Evolutionary conservation across 2,113 vertebrate species (phyloP), one percentile per base, ranked within the genome.

Genomic region (Jaculus jaculus): DNA sequence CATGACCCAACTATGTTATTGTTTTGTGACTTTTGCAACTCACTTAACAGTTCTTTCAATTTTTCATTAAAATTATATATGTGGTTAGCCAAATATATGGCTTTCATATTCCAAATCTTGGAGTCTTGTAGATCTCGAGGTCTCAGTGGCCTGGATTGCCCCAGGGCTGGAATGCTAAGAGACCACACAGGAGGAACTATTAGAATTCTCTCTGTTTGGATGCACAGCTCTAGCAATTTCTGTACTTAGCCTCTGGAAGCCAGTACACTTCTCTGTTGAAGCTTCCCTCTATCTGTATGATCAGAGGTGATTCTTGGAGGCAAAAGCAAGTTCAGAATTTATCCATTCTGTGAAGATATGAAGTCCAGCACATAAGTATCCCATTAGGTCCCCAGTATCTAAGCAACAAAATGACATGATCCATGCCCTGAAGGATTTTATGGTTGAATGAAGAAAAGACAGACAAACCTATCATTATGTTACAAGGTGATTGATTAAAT

Each of bases 401-500:
- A 74, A 95, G 34, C 30, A 82, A 85, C 39, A 83, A 80, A 92
- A 88, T 65, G 51, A 84, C 82, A 60, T 28, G 32, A 79, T 87
- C 54, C 69, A 39, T 91, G 60, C 69, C 84, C 69, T 92, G 9
- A 32, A 68, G 84, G 60, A 68, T 84, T 87, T 94, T 83, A 90
- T 42, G 82, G 63, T 89, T 42, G 47, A 89, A 87, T 94, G 89
- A 95, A 91, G 87, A 96, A 92, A 87, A 89, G 18, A 54, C 60
- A 60, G 73, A 12, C 32, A 92, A 95, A 89, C 78, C 84, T 66
- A 79, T 93, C 74, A 96, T 78, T 92, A 91, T 83, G 81, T 47
- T 92, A 32, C 72, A 93, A 85, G 80, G 84, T 77, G 69, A 83
- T 90, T 94, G 94, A 89, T 87, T 94, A 92, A 90, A 87, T 74